phyloP scores from a whole-genome alignment of 2,113 vertebrate species.

The Rhinoptilus africanus region DNA sequence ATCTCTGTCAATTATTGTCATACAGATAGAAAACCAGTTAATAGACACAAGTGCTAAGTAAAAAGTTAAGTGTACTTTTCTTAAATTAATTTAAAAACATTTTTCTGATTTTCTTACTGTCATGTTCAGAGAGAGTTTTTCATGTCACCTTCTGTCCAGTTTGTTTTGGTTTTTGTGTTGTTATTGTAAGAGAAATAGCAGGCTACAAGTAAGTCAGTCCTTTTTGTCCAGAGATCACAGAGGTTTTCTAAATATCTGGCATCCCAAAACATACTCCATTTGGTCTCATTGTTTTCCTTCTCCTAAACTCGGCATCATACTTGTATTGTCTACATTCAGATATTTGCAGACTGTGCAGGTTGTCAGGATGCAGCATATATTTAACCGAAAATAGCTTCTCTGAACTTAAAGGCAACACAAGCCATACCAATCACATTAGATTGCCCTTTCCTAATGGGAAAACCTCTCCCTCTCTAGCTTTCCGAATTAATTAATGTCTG shows the following conservation, averaged over 20 bases:
- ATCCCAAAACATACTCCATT: not conserved
- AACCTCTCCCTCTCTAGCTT: not conserved
- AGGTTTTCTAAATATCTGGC: not conserved
- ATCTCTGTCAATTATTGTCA: not conserved
- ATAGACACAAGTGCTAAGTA: not conserved
- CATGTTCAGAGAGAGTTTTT: not conserved
- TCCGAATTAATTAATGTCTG: slow-evolving; percentile 19
- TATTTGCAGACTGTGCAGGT: not conserved
- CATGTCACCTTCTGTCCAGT: not conserved
- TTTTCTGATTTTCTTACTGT: not conserved
- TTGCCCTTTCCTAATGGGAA: not conserved
- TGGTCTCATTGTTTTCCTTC: not conserved
- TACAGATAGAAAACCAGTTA: not conserved
- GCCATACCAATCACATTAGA: not conserved
- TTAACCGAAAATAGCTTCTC: not conserved
- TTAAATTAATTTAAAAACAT: not conserved
- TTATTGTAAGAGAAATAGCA: not conserved
- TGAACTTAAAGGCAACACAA: not conserved
- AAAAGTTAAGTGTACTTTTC: not conserved
- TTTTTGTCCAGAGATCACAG: not conserved
- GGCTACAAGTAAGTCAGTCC: not conserved
- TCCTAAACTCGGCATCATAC: not conserved
- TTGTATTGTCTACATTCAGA: not conserved
- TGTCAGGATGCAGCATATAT: not conserved
- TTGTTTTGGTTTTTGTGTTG: not conserved